Evolutionary conservation across 2,113 vertebrate genomes (phyloP), one percentile per base, ranked within the genome.

Genomic region (Neolamprologus toae): DNA sequence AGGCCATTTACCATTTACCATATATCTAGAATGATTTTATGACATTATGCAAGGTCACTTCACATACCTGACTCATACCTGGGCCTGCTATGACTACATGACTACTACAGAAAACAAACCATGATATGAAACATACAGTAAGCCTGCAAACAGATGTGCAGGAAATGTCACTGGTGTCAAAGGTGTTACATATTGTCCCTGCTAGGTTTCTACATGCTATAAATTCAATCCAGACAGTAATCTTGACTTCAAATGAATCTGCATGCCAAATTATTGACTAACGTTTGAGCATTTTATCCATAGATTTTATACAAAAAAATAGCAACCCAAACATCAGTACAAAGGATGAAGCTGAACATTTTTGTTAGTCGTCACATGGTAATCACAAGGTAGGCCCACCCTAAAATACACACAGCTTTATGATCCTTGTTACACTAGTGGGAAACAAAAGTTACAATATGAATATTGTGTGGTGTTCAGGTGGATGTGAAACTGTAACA

Each of bases 241-340:
- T 71, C 8, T 71, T 42, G n/a, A 23, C 37, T 71, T 42, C n/a
- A 71, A 23, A 42, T 71, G 35, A 42, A 42, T 71, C 1, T 40
- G 37, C 35, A 42, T 40, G 12, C 0, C 4, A 71, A 71, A 13
- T 21, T 66, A 35, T 37, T 37, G 4, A 1, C 2, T 28, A 59
- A 28, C 3, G 4, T 59, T 59, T 28, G 55, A 28, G 61, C 9
- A 66, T n/a, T 71, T 71, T 71, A 71, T 14, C n/a, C 35, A 71
- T 21, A 71, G 35, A 71, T 21, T 71, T 14, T 42, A 71, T 42
- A 4, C 8, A 9, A 71, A 71, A 71, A 40, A 21, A 14, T 3
- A 37, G 63, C 10, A 37, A 21, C 63, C 19, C 11, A 40, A 35
- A 37, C 8, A 71, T 16, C 66, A 23, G n/a, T 71, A 6, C 12